These are phyloP conservation scores for Seira sanloemensis DNA, from an alignment of 2,888 invertebrate genomes.

Conservation along the genomic window DNA sequence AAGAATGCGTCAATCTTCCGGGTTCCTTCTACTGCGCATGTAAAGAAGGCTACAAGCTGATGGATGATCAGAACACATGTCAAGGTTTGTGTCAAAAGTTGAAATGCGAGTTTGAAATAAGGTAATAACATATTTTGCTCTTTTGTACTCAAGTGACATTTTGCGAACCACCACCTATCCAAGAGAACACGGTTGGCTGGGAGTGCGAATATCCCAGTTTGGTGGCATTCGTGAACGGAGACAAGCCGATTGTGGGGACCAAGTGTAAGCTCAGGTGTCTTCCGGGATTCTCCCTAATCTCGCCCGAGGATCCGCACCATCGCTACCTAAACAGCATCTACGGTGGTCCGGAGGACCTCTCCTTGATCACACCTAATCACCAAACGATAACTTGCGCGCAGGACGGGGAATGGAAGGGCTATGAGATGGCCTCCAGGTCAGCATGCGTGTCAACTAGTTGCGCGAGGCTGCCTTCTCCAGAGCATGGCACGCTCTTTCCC, in stretches of 20 bases:
- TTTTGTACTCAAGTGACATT: constrained; percentile 67
- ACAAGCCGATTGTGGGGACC: constrained; percentile 66
- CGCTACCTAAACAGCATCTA: constrained; percentile 51
- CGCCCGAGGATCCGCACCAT: constrained; percentile 39
- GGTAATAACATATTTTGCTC: constrained; percentile 7
- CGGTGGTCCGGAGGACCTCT: constrained; percentile 49
- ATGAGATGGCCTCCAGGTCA: constrained; percentile 60
- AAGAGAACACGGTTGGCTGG: constrained; percentile 70
- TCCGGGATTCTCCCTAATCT: constrained; percentile 62
- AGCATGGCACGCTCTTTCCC: constrained; percentile 78
- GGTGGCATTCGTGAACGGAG: constrained; percentile 43
- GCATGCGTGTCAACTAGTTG: constrained; percentile 75
- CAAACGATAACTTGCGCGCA: constrained; percentile 67
- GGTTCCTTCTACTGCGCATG: constrained; percentile 80
- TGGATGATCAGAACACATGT: constrained; percentile 76
- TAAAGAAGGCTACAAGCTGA: constrained; percentile 78
- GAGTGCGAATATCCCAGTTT: constrained; percentile 70
- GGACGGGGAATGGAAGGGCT: constrained; percentile 71
- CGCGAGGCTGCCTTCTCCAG: constrained; percentile 77
- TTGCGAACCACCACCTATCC: constrained; percentile 70
- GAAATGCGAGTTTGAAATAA: neutral
- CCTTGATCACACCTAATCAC: constrained; percentile 23
- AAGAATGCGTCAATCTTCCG: constrained; percentile 78
- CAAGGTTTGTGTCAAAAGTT: constrained; percentile 69
- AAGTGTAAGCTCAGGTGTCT: constrained; percentile 70